A percentile compares a stretch with the other conserved stretches of the same genome.
These are phyloP conservation scores for Halcyon badia DNA, from an alignment of 2,797 vertebrate genomes.

Conservation along the genomic window DNA sequence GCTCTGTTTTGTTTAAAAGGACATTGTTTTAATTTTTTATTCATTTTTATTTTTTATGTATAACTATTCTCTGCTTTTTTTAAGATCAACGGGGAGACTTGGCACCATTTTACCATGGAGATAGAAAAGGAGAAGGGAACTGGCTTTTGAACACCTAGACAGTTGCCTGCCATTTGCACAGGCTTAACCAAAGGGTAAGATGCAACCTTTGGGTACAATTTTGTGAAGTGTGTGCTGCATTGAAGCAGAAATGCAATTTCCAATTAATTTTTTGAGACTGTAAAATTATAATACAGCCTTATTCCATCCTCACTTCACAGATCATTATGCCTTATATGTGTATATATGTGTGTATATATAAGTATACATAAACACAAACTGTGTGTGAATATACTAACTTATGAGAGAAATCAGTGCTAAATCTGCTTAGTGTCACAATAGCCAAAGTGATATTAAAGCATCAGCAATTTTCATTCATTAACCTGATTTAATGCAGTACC, in stretches of 20 bases:
- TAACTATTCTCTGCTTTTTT: neutral
- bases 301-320: neutral
- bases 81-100: neutral
- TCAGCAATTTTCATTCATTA: constrained; percentile 25
- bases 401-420: neutral
- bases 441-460: neutral
- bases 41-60: neutral
- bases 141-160: neutral
- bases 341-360: neutral
- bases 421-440: neutral
- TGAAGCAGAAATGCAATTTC: neutral
- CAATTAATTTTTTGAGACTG: neutral
- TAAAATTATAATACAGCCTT: neutral
- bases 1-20: neutral
- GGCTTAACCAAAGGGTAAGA: neutral
- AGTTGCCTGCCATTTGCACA: neutral
- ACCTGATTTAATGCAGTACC: neutral
- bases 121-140: neutral
- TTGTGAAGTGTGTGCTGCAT: neutral
- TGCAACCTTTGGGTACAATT: neutral
- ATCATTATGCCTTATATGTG: neutral
- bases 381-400: neutral
- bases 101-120: neutral
- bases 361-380: neutral
- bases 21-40: neutral